Evolutionary conservation across 2,888 invertebrate genomes (phyloP), one percentile per base, ranked within the genome.

Genomic region (Cheilosia scutellata): DNA sequence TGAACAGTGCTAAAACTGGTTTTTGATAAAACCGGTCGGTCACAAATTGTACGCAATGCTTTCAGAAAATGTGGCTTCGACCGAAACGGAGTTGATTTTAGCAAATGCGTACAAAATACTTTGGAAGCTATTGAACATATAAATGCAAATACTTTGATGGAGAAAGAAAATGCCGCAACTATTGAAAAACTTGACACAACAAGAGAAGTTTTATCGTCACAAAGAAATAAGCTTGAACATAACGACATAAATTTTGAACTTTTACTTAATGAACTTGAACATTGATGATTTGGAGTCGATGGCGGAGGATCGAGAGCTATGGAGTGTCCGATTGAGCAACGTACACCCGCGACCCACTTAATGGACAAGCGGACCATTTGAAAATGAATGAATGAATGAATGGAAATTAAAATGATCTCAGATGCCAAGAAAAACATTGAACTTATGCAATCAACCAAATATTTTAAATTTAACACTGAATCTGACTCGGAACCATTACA

Each of bases 31-130:
- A 55, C n/a, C 4, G 57, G 58, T 44, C 31, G 58, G 20, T 47
- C 58, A 31, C 6, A 51, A 53, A 27, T 40, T 44, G 49, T 53
- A 27, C 27, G 49, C 27, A 66, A 53, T 40, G 33, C 66, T 1
- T 66, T 66, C 20, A 51, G 20, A 65, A 65, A 65, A 65, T 33
- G 33, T 53, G 53, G 13, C n/a, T 66, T 37, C 11, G 31, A 66
- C 40, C 44, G n/a, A 16, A 65, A 65, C 33, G 65, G 49, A 7
- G 65, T 65, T 33, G 65, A 65, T 16, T 65, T 42, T 29, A 55
- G 42, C 20, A 55, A 68, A 68, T 68, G 68, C 31, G 55, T 55
- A n/a, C 68, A 68, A 55, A 68, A 68, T 20, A 68, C 49, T 55
- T 42, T 68, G 31, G 68, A 55, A 68, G 53, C n/a, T 42, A n/a